Evolutionary conservation across 2,113 vertebrate genomes (phyloP).

Genomic region (Ellobius talpinus): DNA sequence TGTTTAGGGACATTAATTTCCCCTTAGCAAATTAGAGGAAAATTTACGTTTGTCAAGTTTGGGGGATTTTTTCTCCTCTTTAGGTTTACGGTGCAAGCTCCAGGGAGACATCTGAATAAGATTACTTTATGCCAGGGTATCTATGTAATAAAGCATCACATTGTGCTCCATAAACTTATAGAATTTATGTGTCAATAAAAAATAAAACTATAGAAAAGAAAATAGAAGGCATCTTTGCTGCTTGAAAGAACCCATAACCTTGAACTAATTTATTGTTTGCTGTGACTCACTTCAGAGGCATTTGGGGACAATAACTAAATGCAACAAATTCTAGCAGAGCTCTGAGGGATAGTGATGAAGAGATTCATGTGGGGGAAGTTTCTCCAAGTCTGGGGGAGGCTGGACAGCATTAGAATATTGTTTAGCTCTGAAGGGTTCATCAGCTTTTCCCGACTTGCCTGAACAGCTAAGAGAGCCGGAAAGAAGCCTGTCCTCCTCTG

Average conservation of each 20-base stretch:
- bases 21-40: constrained; percentile 27
- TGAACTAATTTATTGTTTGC: not conserved
- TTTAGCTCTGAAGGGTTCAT: not conserved
- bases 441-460: not conserved
- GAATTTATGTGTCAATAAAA: not conserved
- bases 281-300: constrained; percentile 7
- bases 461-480: not conserved
- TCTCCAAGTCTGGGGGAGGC: not conserved
- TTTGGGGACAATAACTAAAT: not conserved
- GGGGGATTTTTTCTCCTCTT: not conserved
- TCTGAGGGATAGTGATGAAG: not conserved
- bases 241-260: not conserved
- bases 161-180: not conserved
- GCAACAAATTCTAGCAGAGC: not conserved
- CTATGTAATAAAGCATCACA: not conserved
- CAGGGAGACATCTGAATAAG: not conserved
- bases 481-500: not conserved
- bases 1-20: constrained; percentile 26
- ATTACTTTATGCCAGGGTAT: not conserved
- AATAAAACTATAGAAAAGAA: not conserved
- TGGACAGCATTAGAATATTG: not conserved
- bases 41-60: not conserved
- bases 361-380: not conserved
- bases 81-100: not conserved
- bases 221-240: constrained; percentile 11